Evolutionary conservation across 2,797 vertebrate species (phyloP).

Genomic region (Furcifer pardalis): DNA sequence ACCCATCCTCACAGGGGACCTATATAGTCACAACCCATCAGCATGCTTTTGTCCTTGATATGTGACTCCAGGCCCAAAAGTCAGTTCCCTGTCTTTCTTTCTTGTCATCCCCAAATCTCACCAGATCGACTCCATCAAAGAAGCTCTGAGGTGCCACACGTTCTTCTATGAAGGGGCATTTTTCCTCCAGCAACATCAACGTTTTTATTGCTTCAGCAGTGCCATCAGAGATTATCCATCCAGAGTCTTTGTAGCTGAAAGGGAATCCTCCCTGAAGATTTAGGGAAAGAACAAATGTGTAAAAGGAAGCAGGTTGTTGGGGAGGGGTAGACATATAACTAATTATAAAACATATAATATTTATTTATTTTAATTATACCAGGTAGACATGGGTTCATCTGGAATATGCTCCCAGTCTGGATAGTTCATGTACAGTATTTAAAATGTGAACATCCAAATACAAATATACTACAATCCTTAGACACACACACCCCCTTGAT

Average conservation of each 20-base stretch:
- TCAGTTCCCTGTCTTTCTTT: background rate
- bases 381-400: no score
- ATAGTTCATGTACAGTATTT: no score
- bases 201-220: slow-evolving; percentile 92
- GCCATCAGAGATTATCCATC: slow-evolving; percentile 94
- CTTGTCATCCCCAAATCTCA: slow-evolving; percentile 67
- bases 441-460: no score
- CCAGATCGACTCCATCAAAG: slow-evolving; percentile 89
- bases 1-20: no score
- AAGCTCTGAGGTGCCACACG: slow-evolving; percentile 75
- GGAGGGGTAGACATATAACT: background rate
- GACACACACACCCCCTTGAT: no score
- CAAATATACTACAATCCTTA: no score
- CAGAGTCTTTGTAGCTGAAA: slow-evolving; percentile 91
- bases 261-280: slow-evolving; percentile 88
- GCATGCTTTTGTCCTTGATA: no score
- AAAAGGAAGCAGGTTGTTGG: no score
- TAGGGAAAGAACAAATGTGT: background rate
- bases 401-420: no score
- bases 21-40: background rate
- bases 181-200: slow-evolving; percentile 88
- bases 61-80: no score
- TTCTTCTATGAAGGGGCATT: slow-evolving; percentile 80
- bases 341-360: background rate
- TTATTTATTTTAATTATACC: no score